A percentile compares a stretch with the other conserved stretches of the same genome.
Evolutionary conservation across 1,140 invertebrate species (phyloP).

Genomic region (Dendrolimus punctatus): DNA sequence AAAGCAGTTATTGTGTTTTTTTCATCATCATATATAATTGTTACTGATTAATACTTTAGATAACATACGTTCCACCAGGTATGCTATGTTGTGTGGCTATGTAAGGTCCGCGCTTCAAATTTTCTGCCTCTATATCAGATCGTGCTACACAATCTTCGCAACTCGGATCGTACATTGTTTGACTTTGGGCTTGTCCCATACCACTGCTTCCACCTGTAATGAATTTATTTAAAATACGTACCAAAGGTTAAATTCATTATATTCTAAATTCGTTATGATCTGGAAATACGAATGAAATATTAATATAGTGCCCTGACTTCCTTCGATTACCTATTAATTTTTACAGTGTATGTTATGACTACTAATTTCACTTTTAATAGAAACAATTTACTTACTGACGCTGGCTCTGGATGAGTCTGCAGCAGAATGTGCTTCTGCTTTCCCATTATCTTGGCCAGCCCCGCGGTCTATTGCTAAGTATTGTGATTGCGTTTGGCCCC

Average conservation of each 20-base stretch:
- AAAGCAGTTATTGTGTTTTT: no score
- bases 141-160: constrained; percentile 59
- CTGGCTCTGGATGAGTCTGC: constrained; percentile 80
- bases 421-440: constrained; percentile 84
- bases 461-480: constrained; percentile 77
- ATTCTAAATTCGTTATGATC: not conserved
- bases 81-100: not conserved
- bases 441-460: constrained; percentile 75
- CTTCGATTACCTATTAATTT: no score
- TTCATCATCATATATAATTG: not conserved
- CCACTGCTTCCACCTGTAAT: constrained; percentile 78
- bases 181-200: constrained; percentile 88
- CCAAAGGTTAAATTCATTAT: no score
- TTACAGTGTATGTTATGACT: not conserved
- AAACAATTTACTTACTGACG: constrained; percentile 78
- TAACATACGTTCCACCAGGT: constrained; percentile 11
- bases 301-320: no score
- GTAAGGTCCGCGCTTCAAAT: constrained; percentile 26
- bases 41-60: constrained; percentile 1
- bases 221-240: no score
- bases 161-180: constrained; percentile 72
- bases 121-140: constrained; percentile 25
- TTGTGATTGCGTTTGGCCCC: constrained; percentile 87
- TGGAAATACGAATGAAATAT: no score
- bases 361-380: constrained; percentile 1